Base-by-base conservation (phyloP, 2,888 invertebrate genomes). In the Odontocerum albicorne region DNA sequence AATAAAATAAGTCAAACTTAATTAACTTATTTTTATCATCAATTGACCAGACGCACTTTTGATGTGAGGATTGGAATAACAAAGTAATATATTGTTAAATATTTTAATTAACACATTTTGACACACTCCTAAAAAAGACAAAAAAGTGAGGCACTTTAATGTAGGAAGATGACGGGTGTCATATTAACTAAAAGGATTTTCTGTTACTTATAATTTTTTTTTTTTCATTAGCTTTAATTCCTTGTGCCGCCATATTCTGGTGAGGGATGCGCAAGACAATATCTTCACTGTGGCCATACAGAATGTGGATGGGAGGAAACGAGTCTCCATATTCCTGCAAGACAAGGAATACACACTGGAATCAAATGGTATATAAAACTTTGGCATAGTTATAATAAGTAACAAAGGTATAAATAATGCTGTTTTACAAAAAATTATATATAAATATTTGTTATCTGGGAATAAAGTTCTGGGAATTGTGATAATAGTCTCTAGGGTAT, bases 181-280 rank as follows among this genome's bases (percentile, higher is more conserved):
- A n/a, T n/a, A n/a, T n/a, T n/a, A n/a, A n/a, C n/a, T n/a, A n/a
- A n/a, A n/a, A n/a, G n/a, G n/a, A n/a, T n/a, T 6, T 6, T 16
- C 6, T 7, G 7, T 15, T 39, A 39, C 16, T 39, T 16, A 16
- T 39, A 33, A 33, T 21, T 46, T 16, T 51, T 58, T n/a, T 15
- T 45, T 17, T 20, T 56, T 61, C 31, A 47, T 65, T 76, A 90
- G 88, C 66, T 89, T 90, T 64, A 79, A 86, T 47, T 87, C 92
- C 0, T 80, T 84, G 1, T 94, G 94, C 68, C 80, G 86, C 1
- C 88, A 92, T 66, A 81, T 86, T 0, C 67, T 94, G 21, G 77
- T 88, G 0, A 83, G 85, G 10, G 92, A 93, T 63, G 73, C 82
- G 0, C 70, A 74, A 0, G 85, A 88, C 53, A 86, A 86, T 60